Conservation (phyloP, 2,888 invertebrate genomes). For the Drosophila atripex region DNA sequence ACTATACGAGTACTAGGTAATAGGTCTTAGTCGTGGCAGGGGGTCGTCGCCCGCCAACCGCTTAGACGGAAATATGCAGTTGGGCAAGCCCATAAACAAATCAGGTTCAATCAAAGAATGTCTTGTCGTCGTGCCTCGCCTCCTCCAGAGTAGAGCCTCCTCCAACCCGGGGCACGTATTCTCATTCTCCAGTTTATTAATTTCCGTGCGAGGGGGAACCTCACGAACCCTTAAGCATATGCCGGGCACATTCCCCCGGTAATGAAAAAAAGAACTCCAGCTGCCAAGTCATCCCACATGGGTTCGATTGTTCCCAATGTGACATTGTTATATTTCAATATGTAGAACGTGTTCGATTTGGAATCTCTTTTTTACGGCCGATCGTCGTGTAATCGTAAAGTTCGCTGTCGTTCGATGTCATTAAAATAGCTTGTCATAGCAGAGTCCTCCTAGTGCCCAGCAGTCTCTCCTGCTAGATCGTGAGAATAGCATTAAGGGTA, state of each 20-base stretch:
- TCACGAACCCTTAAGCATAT: conserved; percentile 27
- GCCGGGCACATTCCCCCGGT: conserved; percentile 23
- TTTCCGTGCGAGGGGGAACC: conserved; percentile 24
- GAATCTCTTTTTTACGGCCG: conserved; percentile 24
- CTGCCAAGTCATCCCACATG: conserved; percentile 40
- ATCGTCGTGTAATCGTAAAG: conserved; percentile 40
- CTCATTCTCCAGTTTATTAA: conserved; percentile 33
- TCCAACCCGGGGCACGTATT: conserved; percentile 34
- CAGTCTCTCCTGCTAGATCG: conserved; percentile 15
- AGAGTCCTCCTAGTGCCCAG: not conserved
- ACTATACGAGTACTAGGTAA: conserved; percentile 11
- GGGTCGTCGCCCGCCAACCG: conserved; percentile 11
- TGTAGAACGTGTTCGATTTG: conserved; percentile 50
- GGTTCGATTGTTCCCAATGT: conserved; percentile 33
- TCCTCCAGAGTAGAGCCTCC: conserved; percentile 14
- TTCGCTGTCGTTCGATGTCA: conserved; percentile 33
- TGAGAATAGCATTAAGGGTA: conserved; percentile 40
- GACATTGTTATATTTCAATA: conserved; percentile 48
- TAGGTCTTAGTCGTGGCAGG: conserved; percentile 15
- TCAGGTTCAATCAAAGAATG: conserved; percentile 46
- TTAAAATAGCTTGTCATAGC: conserved; percentile 30
- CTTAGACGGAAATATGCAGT: conserved; percentile 22
- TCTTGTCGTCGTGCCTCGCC: conserved; percentile 36
- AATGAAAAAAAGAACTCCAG: conserved; percentile 6
- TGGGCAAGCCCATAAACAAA: conserved; percentile 43